A percentile compares a stretch with the other conserved stretches of the same genome.
phyloP scores from a whole-genome alignment of 2,113 vertebrate genomes.

The Sterna hirundo region DNA sequence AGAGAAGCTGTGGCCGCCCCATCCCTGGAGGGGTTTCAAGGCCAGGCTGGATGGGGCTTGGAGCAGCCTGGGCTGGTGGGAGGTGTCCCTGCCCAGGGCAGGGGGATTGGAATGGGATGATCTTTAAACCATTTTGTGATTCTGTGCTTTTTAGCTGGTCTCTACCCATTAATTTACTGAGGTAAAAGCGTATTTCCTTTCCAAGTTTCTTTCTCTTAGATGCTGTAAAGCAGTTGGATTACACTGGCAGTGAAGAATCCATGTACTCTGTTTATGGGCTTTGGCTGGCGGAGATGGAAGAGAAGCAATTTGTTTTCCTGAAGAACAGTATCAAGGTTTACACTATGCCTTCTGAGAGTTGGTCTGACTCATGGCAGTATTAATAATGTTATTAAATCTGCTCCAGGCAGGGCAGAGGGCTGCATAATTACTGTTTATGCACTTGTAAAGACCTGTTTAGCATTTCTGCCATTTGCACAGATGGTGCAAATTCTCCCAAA shows the following conservation, averaged over 20 bases:
- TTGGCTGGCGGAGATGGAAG: not conserved
- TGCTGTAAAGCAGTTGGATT: not conserved
- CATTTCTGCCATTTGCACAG: not conserved
- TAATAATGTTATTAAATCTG: not conserved
- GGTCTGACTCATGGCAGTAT: not conserved
- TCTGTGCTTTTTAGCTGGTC: not conserved
- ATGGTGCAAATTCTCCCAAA: not conserved
- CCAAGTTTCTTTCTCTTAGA: not conserved
- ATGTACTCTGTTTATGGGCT: not conserved
- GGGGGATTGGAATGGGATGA: not conserved
- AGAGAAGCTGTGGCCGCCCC: not conserved
- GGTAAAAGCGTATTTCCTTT: not conserved
- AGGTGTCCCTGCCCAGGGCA: not conserved
- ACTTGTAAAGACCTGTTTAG: not conserved
- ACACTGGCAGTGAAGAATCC: not conserved
- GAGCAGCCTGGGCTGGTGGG: not conserved
- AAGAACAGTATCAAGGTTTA: not conserved
- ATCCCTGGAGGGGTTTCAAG: not conserved
- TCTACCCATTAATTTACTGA: not conserved
- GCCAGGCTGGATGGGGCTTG: not conserved
- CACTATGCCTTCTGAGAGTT: not conserved
- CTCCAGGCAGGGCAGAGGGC: not conserved
- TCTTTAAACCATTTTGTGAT: not conserved
- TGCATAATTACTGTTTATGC: not conserved
- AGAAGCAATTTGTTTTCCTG: not conserved